phyloP scores from a whole-genome alignment of 1,140 invertebrate genomes.

The Hetaerina americana region DNA sequence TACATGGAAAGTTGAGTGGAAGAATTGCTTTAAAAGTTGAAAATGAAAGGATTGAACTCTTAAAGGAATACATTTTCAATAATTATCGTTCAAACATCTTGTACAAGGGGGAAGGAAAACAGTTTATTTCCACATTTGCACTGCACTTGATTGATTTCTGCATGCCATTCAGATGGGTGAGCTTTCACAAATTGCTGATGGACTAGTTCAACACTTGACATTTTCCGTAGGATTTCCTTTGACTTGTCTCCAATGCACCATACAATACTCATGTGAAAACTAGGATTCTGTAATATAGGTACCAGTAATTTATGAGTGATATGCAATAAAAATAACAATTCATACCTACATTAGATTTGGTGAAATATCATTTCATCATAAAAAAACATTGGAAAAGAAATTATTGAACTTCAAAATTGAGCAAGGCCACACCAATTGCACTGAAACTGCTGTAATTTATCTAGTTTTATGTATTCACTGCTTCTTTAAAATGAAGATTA shows the following conservation, averaged over 20 bases:
- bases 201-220: slow-evolving; percentile 28
- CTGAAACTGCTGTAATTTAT: neutral
- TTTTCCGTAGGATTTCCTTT: slow-evolving; percentile 28
- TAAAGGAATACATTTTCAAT: no score
- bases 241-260: slow-evolving; percentile 47
- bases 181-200: slow-evolving; percentile 27
- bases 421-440: neutral
- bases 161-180: slow-evolving; percentile 15
- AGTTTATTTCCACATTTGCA: slow-evolving; percentile 35
- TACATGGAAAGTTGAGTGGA: no score
- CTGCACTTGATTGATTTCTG: slow-evolving; percentile 24
- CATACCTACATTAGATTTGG: neutral
- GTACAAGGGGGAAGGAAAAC: slow-evolving; percentile 26
- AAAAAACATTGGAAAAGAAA: neutral
- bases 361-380: neutral
- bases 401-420: neutral
- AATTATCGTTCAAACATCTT: no score
- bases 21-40: no score
- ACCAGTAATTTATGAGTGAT: neutral
- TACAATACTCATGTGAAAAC: slow-evolving; percentile 53
- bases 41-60: no score
- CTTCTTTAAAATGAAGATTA: no score
- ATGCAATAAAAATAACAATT: neutral
- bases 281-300: slow-evolving; percentile 43
- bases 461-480: neutral